Evolutionary conservation across 2,113 vertebrate genomes (phyloP).

Genomic region (Paraplagusia blochii): DNA sequence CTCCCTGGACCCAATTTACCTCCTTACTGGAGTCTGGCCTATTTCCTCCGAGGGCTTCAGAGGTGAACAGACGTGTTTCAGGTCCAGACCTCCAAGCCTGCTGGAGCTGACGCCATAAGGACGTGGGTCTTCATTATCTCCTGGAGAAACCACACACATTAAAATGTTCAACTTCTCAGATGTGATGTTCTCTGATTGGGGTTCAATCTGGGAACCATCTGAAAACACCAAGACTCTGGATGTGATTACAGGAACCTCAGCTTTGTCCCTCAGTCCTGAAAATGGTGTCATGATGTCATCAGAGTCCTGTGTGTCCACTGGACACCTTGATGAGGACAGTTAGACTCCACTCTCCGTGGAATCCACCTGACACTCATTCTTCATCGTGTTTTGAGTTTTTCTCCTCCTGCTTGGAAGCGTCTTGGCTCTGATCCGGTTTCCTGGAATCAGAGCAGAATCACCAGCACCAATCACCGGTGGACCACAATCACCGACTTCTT

Average conservation of each 20-base stretch:
- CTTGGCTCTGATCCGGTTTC: neutral
- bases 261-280: slow-evolving; percentile 36
- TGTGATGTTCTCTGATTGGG: slow-evolving; percentile 35
- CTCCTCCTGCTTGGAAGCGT: slow-evolving; percentile 1
- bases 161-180: slow-evolving; percentile 52
- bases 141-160: slow-evolving; percentile 33
- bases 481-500: too few relatives aligned
- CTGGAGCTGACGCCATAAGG: too few relatives aligned
- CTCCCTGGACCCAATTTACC: too few relatives aligned
- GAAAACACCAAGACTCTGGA: slow-evolving; percentile 42
- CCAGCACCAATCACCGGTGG: neutral
- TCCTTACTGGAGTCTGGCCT: too few relatives aligned
- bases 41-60: too few relatives aligned
- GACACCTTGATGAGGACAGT: neutral
- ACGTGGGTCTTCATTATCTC: slow-evolving; percentile 20
- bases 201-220: slow-evolving; percentile 47
- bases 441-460: neutral
- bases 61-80: too few relatives aligned
- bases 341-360: neutral
- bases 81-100: too few relatives aligned
- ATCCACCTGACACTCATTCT: too few relatives aligned
- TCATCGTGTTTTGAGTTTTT: too few relatives aligned
- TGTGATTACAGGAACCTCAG: slow-evolving; percentile 6
- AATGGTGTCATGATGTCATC: slow-evolving; percentile 23
- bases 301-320: slow-evolving; percentile 1